These are phyloP conservation scores for Neosilurus hyrtlii DNA, from an alignment of 2,797 vertebrate genomes.

Conservation along the genomic window DNA sequence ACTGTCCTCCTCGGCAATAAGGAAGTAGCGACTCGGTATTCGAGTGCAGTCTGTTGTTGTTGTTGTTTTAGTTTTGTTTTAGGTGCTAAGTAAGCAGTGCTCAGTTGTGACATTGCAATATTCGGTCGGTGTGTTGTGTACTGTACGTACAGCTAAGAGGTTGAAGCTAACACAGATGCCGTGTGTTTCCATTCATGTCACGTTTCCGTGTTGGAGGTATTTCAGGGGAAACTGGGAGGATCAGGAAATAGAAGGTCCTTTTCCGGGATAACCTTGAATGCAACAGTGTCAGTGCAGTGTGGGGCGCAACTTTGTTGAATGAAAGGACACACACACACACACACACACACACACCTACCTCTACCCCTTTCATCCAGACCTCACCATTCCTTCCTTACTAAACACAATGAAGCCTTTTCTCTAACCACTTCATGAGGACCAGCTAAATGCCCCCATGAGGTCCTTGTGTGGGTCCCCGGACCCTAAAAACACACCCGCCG, in stretches of 20 bases:
- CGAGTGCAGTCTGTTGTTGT: not conserved
- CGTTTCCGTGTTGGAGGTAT: constrained; percentile 3
- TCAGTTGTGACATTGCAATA: constrained; percentile 37
- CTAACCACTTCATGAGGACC: not conserved
- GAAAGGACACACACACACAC: not conserved
- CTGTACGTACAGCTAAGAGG: constrained; percentile 6
- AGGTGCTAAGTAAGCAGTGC: not conserved
- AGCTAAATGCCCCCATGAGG: no score
- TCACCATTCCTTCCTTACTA: not conserved
- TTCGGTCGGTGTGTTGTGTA: not conserved
- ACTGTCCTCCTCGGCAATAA: no score
- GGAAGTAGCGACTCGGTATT: constrained; percentile 68
- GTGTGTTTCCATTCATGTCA: not conserved
- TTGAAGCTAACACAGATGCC: not conserved
- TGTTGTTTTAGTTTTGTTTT: not conserved
- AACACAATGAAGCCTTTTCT: not conserved
- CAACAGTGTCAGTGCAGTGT: constrained; percentile 54
- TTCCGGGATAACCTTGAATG: constrained; percentile 54
- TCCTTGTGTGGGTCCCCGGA: not conserved
- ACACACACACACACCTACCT: no score
- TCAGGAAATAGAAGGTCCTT: not conserved
- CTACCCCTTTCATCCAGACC: no score
- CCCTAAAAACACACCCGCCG: not conserved
- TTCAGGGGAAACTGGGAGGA: not conserved
- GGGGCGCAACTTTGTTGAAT: constrained; percentile 49